Base-by-base conservation (phyloP, 2,797 vertebrate species). In the Petrocephalus sullivani region DNA sequence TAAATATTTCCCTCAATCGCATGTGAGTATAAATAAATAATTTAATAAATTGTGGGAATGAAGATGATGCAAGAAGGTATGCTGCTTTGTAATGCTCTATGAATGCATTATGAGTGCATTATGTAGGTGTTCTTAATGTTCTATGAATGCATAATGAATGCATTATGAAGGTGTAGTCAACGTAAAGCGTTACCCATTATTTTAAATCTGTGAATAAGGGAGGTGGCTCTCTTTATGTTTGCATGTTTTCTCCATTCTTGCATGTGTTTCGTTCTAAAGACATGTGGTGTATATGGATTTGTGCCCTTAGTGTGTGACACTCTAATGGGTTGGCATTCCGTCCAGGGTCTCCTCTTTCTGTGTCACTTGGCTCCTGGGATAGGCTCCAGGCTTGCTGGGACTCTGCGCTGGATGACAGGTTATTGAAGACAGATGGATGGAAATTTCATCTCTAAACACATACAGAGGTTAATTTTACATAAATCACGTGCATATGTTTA, bases 401-500 rank as follows among this genome's bases (percentile, higher is more conserved):
- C 28, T 71, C 64, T 37, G 28, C 12, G 37, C 64, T 71, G 64
- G 64, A 71, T 71, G 64, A 71, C 64, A 71, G 64, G 64, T 71
- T 71, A 71, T 71, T 71, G 64, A 14, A 71, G 64, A 71, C 64
- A 71, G 64, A 71, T 71, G 64, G 64, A 71, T 71, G 64, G 64
- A 71, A 71, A 71, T 71, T 71, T 71, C 28, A 71, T 71, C 64
- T 37, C 33, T 6, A 71, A 71, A 71, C 64, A 71, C 64, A 37
- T 71, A 37, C 37, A 37, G 64, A 16, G 64, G 64, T 71, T 71
- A 28, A 71, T 28, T 6, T 71, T 71, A 71, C 64, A 71, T 71
- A 71, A 71, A 71, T 71, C 64, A 71, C 64, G 64, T 37, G 64
- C 64, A 37, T 71, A 37, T 71, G 64, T 71, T 71, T 71, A 71